phyloP scores from a whole-genome alignment of 2,113 vertebrate genomes.

The Nansenia antarctica region DNA sequence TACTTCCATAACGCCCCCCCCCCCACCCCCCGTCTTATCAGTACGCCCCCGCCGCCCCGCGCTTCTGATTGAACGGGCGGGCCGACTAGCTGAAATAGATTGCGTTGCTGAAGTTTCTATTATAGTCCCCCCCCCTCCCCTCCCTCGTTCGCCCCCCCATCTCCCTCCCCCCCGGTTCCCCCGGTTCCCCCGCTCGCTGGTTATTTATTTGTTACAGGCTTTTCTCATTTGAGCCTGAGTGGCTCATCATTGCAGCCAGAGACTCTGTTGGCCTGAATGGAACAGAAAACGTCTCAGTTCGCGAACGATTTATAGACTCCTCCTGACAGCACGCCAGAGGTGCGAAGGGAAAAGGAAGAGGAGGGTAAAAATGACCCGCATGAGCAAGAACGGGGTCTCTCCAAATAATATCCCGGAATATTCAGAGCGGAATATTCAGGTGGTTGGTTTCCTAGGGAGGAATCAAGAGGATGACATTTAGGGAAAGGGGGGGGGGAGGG shows the following conservation, averaged over 20 bases:
- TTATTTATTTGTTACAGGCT: constrained; percentile 66
- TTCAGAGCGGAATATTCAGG: not conserved
- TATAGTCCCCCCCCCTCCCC: constrained; percentile 25
- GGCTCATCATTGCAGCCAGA: constrained; percentile 54
- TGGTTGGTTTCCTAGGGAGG: not conserved
- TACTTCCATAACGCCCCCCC: constrained; percentile 29
- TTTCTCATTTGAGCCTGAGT: constrained; percentile 62
- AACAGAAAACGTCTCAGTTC: constrained; percentile 34
- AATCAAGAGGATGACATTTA: constrained; percentile 8
- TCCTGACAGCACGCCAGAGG: constrained; percentile 36
- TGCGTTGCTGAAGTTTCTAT: constrained; percentile 49
- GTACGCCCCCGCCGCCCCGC: not conserved
- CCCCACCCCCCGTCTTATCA: constrained; percentile 40
- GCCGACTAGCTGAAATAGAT: constrained; percentile 51
- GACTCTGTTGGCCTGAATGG: constrained; percentile 36
- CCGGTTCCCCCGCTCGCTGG: constrained; percentile 26
- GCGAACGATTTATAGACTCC: constrained; percentile 62
- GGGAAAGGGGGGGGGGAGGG: not conserved
- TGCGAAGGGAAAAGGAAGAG: constrained; percentile 5
- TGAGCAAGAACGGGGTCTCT: not conserved
- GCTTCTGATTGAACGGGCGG: constrained; percentile 43
- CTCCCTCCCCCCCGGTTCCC: constrained; percentile 23
- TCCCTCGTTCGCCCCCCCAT: constrained; percentile 6
- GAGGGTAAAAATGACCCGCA: constrained; percentile 15
- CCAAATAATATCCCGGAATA: not conserved